Percentiles rank a stretch among this genome's conserved stretches.
These are phyloP conservation scores for Xiphorhynchus elegans DNA, from an alignment of 2,113 vertebrate genomes.

Conservation along the genomic window DNA sequence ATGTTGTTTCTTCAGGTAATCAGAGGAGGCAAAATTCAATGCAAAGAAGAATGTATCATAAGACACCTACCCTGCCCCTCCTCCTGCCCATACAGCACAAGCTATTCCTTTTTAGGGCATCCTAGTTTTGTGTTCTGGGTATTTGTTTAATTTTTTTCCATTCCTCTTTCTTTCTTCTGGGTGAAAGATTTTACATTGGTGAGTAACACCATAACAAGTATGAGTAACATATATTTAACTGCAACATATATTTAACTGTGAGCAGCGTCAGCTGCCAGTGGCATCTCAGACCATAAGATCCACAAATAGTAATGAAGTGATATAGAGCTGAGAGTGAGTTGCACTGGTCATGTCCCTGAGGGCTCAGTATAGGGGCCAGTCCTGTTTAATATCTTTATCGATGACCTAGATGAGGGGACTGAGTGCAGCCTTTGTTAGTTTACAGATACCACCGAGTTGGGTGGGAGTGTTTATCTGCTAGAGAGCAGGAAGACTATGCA, in stretches of 20 bases:
- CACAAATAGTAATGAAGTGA: neutral
- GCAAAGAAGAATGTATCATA: neutral
- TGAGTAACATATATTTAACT: too few species aligned
- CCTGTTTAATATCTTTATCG: neutral
- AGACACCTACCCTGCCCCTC: neutral
- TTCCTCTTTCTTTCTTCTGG: neutral
- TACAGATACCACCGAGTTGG: neutral
- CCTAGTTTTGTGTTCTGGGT: neutral
- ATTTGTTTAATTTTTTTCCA: neutral
- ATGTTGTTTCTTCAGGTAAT: neutral
- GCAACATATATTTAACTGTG: neutral
- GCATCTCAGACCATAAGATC: neutral
- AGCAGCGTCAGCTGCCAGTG: neutral
- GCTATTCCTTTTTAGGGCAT: neutral
- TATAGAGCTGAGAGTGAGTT: neutral
- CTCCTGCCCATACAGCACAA: fast-evolving
- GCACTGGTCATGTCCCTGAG: neutral
- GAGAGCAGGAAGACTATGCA: neutral
- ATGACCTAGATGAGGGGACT: neutral
- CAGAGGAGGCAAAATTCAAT: neutral
- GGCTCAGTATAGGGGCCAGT: neutral
- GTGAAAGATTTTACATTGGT: neutral
- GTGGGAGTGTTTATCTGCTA: neutral
- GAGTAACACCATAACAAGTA: neutral
- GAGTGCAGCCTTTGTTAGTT: neutral